Evolutionary conservation across 2,797 vertebrate genomes (phyloP).

Genomic region (Syngnathus rostellatus): DNA sequence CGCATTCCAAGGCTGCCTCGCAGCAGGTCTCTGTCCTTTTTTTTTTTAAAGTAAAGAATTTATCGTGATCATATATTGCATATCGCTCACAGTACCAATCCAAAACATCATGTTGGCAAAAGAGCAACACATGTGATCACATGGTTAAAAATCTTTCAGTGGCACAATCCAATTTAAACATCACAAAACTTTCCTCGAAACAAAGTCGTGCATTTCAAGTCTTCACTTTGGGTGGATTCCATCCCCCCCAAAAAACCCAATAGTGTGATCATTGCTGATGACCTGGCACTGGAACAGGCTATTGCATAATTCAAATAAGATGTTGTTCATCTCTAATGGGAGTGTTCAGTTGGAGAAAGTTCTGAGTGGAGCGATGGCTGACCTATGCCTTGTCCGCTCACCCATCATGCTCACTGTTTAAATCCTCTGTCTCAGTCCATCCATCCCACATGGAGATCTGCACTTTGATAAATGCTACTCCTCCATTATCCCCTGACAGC

Average conservation of each 20-base stretch:
- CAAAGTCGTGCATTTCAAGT: not conserved
- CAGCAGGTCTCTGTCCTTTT: constrained; percentile 5
- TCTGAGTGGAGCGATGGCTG: constrained; percentile 24
- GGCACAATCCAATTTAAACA: not conserved
- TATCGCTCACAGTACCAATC: not conserved
- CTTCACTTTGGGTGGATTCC: not conserved
- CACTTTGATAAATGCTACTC: constrained; percentile 56
- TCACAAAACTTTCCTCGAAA: not conserved
- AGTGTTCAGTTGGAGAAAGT: constrained; percentile 8
- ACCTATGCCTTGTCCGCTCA: constrained; percentile 51
- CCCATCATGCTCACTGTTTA: constrained; percentile 30
- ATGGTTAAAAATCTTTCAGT: not conserved
- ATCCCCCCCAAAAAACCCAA: not conserved
- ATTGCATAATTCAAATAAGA: not conserved
- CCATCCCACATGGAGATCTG: constrained; percentile 46
- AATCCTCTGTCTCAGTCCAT: constrained; percentile 26
- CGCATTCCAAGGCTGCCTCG: constrained; percentile 33
- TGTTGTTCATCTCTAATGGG: not conserved
- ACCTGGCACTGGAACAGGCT: not conserved
- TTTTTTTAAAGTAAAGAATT: constrained; percentile 26
- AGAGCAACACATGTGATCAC: not conserved
- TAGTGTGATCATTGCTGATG: not conserved
- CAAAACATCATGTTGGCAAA: no score
- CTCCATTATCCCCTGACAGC: constrained; percentile 57
- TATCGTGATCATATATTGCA: constrained; percentile 16